Evolutionary conservation across 1,140 invertebrate species (phyloP), one percentile per base, ranked within the genome.

Genomic region (Bilobella aurantiaca): DNA sequence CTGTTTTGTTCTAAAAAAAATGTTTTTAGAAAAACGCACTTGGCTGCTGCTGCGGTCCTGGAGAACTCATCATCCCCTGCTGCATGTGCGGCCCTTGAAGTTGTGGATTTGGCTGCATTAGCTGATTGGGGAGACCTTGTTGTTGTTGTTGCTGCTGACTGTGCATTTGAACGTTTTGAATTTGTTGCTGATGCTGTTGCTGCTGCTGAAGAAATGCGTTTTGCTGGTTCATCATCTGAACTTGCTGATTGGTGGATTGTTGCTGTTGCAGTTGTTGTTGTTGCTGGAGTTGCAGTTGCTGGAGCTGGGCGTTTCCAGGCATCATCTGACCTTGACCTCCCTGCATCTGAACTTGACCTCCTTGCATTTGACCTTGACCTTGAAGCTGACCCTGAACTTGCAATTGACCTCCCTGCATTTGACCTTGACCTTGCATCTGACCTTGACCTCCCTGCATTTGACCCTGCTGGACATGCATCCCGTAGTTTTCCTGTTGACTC

Each of bases 41-140:
- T 56, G 56, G 49, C 32, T 66, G 59, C 32, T 66, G 59, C 29
- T 66, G 64, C 16, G 56, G 42, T 28, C 46, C 31, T 29, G 63
- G 66, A 31, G 59, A 32, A 16, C 46, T 18, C 37, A 71, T 42
- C 23, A 63, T 32, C 28, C 63, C 63, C 16, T 75, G n/a, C n/a
- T n/a, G 30, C 69, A 77, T 75, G 46, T 75, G 74, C 28, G 56
- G 49, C 58, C 69, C 69, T 18, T 69, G 65, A 67, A 74, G 70
- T 64, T 73, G 3, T 75, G 74, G 74, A 79, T 78, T 62, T 78
- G 77, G 59, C 76, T 76, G n/a, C n/a, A 18, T 75, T 34, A 61
- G 58, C 73, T 83, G 81, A 74, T 83, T 83, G 64, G 75, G 78
- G 59, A 78, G 77, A 66, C 81, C 74, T 67, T 80, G 80, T 66